Conservation (phyloP, 2,113 vertebrate species). For the Nycticebus coucang region DNA sequence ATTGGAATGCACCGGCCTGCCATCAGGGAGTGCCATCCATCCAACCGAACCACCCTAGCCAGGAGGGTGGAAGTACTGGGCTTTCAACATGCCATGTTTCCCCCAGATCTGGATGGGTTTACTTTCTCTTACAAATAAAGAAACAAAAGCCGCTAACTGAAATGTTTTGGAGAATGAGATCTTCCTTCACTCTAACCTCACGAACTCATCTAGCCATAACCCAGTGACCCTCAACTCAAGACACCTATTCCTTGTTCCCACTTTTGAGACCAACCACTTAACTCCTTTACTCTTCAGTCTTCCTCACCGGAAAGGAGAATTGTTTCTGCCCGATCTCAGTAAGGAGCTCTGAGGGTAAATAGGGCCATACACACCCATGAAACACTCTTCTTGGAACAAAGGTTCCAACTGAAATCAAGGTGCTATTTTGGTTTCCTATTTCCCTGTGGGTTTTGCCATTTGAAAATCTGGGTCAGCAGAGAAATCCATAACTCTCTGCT, state of each 20-base stretch:
- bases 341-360: background rate
- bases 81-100: background rate
- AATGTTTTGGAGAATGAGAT: background rate
- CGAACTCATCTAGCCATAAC: background rate
- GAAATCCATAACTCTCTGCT: background rate
- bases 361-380: rapidly evolving
- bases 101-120: background rate
- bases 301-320: background rate
- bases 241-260: background rate
- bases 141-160: background rate
- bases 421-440: background rate
- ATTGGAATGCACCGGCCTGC: background rate
- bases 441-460: background rate
- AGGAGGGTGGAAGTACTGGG: background rate
- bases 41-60: background rate
- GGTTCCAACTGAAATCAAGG: background rate
- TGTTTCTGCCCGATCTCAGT: background rate
- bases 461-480: conserved; percentile 21
- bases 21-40: background rate
- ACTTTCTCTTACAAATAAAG: background rate
- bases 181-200: background rate
- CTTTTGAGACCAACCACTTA: background rate
- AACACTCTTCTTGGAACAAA: background rate
- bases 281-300: background rate
- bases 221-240: background rate